Percentiles rank a stretch among this genome's conserved stretches.
These are phyloP conservation scores for Bradypus variegatus DNA, from an alignment of 2,797 vertebrate genomes.

Conservation along the genomic window DNA sequence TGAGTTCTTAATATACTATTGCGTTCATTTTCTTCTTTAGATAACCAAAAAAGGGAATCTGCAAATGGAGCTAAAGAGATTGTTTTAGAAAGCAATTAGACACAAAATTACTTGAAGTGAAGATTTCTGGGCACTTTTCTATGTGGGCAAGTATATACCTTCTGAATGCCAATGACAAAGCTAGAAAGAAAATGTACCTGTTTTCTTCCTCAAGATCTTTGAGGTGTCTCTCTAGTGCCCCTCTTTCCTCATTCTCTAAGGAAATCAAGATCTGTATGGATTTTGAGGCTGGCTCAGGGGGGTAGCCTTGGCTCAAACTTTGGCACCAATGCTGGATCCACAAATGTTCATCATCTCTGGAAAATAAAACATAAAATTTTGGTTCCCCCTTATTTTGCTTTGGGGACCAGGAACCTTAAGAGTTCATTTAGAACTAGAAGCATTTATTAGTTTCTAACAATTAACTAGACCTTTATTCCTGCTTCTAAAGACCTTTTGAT, in stretches of 20 bases:
- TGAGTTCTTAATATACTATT: not conserved
- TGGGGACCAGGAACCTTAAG: conserved; percentile 47
- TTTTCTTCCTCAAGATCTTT: conserved; percentile 97
- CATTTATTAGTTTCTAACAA: conserved; percentile 57
- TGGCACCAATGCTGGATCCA: conserved; percentile 99
- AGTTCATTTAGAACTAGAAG: conserved; percentile 59
- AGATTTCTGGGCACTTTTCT: conserved; percentile 49
- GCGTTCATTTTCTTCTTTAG: conserved; percentile 33
- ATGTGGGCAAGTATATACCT: conserved; percentile 35
- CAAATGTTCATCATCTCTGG: conserved; percentile 99
- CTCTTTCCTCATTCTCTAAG: conserved; percentile 97
- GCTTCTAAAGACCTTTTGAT: conserved; percentile 36
- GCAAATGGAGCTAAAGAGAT: conserved; percentile 53
- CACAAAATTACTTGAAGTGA: conserved; percentile 49
- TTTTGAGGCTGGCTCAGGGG: conserved; percentile 96
- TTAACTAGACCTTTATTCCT: conserved; percentile 39
- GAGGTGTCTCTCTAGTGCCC: conserved; percentile 95
- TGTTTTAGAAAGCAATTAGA: conserved; percentile 58
- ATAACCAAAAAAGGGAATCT: conserved; percentile 23
- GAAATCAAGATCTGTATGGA: conserved; percentile 99
- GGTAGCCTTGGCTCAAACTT: conserved; percentile 98
- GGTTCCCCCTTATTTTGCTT: conserved; percentile 57
- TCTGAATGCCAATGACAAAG: conserved; percentile 60
- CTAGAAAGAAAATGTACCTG: conserved; percentile 79
- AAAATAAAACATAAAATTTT: conserved; percentile 72